Conservation (phyloP, 1,140 invertebrate species). For the Drosophila grimshawi region DNA sequence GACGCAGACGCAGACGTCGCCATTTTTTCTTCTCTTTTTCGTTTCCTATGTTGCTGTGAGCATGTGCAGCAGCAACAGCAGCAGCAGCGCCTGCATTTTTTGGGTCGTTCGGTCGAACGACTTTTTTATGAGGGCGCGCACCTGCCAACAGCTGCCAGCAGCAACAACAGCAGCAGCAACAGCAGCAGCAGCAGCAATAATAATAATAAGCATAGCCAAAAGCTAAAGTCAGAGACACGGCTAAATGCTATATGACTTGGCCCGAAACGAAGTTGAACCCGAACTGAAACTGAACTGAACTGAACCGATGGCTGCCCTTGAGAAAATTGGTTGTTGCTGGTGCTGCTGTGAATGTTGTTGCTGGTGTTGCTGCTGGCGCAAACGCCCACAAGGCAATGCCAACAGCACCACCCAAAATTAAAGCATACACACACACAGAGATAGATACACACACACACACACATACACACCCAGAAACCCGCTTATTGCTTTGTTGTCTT, state of each 20-base stretch:
- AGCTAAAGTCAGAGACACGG: slow-evolving; percentile 60
- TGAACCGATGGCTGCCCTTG: slow-evolving; percentile 60
- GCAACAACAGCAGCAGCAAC: slow-evolving; percentile 35
- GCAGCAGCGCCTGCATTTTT: slow-evolving; percentile 48
- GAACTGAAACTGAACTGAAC: slow-evolving; percentile 21
- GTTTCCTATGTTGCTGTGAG: slow-evolving; percentile 5
- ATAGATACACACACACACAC: slow-evolving; percentile 15
- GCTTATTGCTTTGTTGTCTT: slow-evolving; percentile 64
- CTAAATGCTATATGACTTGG: slow-evolving; percentile 40
- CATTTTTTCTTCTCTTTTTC: slow-evolving; percentile 46
- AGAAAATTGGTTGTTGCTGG: slow-evolving; percentile 44
- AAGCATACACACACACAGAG: slow-evolving; percentile 34
- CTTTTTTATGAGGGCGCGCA: slow-evolving; percentile 77
- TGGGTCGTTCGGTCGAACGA: slow-evolving; percentile 27
- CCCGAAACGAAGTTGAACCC: slow-evolving; percentile 31
- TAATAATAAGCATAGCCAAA: slow-evolving; percentile 72
- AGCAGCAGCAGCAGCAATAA: slow-evolving; percentile 41
- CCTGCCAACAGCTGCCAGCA: slow-evolving; percentile 75
- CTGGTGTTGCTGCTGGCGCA: slow-evolving; percentile 19
- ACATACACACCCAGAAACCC: slow-evolving; percentile 50
- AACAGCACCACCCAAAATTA: slow-evolving; percentile 58
- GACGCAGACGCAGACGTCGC: slow-evolving; percentile 52
- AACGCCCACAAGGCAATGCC: slow-evolving; percentile 63
- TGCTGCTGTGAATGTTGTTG: slow-evolving; percentile 16
- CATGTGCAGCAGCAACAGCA: slow-evolving; percentile 24